Conservation (phyloP, 2,797 vertebrate genomes). For the Uromys caudimaculatus region DNA sequence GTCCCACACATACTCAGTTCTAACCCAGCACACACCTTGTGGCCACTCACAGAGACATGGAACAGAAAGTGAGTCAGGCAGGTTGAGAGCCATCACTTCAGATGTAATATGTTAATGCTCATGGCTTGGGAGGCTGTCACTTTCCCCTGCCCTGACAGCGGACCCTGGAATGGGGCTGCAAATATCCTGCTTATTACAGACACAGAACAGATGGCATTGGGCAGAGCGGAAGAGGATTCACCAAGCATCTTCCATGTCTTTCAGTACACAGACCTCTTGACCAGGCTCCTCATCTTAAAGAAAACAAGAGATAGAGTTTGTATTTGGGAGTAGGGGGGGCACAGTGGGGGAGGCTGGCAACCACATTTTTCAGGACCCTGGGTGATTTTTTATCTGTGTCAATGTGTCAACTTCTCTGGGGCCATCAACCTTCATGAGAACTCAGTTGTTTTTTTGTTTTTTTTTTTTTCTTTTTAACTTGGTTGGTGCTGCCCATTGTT, state of each 20-base stretch:
- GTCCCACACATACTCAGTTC: background rate
- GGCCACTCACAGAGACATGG: conserved; percentile 42
- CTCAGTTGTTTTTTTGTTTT: background rate
- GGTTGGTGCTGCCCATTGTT: background rate
- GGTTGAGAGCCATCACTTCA: background rate
- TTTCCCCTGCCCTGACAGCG: conserved; percentile 62
- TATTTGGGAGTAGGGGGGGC: background rate
- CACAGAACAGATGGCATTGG: conserved; percentile 70
- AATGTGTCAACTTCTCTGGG: conserved; percentile 28
- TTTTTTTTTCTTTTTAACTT: conserved; percentile 52
- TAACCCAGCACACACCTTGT: background rate
- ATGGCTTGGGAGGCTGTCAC: conserved; percentile 32
- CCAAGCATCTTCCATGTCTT: conserved; percentile 41
- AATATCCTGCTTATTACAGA: conserved; percentile 70
- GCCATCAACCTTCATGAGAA: background rate
- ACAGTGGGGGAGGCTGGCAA: background rate
- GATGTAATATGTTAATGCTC: conserved; percentile 32
- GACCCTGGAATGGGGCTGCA: background rate
- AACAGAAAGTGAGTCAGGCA: background rate
- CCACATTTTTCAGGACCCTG: conserved; percentile 25
- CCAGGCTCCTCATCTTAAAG: conserved; percentile 62
- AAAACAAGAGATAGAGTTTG: background rate
- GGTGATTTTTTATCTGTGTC: background rate
- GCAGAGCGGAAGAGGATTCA: conserved; percentile 72
- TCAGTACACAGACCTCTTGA: conserved; percentile 66